A percentile compares a stretch with the other conserved stretches of the same genome.
Evolutionary conservation across 2,113 vertebrate genomes (phyloP).

Genomic region (Varanus komodoensis): DNA sequence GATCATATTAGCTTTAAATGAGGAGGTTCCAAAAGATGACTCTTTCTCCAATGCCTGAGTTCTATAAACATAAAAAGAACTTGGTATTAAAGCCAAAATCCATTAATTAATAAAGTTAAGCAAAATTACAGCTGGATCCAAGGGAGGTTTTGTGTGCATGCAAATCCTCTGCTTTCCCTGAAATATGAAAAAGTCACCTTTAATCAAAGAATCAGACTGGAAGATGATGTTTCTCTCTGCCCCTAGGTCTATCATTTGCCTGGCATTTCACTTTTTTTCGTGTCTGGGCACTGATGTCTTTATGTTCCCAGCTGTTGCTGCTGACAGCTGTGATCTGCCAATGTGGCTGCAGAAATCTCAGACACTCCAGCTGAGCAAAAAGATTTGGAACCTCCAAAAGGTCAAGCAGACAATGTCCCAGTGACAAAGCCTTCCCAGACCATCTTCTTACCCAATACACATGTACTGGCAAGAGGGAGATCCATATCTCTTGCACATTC

Average conservation of each 20-base stretch:
- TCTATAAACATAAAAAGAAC: not conserved
- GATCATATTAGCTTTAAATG: too few species aligned
- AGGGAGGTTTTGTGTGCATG: too few species aligned
- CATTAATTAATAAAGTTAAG: not conserved
- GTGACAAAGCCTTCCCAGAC: not conserved
- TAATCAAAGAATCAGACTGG: not conserved
- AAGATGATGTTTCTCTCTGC: not conserved
- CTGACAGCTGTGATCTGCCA: not conserved
- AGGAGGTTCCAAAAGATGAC: not conserved
- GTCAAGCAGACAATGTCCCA: not conserved
- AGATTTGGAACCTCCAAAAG: not conserved
- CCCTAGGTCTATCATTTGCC: not conserved
- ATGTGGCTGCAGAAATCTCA: not conserved
- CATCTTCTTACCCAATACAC: not conserved
- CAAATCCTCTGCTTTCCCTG: not conserved
- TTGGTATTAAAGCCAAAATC: not conserved
- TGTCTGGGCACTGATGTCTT: not conserved
- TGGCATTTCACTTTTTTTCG: not conserved
- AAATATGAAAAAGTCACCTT: not conserved
- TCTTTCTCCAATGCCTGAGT: not conserved
- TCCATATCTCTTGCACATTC: not conserved
- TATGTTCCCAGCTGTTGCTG: conserved; percentile 1
- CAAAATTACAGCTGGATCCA: too few species aligned
- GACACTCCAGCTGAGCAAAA: not conserved
- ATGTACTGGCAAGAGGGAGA: not conserved